Conservation (phyloP, 2,888 invertebrate species). For the Hoplodrina ambigua region DNA sequence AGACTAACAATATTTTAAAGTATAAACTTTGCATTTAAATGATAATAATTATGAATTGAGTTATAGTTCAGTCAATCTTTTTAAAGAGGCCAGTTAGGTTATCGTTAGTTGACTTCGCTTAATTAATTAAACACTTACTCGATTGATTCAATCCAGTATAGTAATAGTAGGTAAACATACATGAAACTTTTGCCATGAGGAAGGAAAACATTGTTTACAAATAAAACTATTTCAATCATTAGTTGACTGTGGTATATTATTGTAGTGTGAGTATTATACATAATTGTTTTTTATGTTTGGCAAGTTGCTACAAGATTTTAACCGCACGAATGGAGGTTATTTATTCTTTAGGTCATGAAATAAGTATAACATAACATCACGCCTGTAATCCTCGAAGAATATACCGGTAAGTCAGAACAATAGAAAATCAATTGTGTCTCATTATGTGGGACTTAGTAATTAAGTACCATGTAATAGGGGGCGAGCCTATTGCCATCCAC, state of each 20-base stretch:
- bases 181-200: constrained; percentile 35
- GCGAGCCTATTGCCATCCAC: too few relatives aligned
- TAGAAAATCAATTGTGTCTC: too few relatives aligned
- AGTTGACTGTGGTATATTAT: constrained; percentile 11
- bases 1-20: constrained; percentile 7
- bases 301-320: neutral
- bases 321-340: too few relatives aligned
- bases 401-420: too few relatives aligned
- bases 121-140: constrained; percentile 38
- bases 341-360: too few relatives aligned
- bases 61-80: constrained; percentile 38
- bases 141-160: constrained; percentile 28
- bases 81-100: constrained; percentile 47
- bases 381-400: too few relatives aligned
- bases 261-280: constrained; percentile 3
- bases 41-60: constrained; percentile 25
- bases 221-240: constrained; percentile 11
- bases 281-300: neutral
- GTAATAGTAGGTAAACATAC: constrained; percentile 6
- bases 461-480: too few relatives aligned
- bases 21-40: constrained; percentile 14
- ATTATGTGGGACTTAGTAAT: too few relatives aligned
- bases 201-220: constrained; percentile 45
- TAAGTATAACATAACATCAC: too few relatives aligned
- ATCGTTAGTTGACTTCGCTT: constrained; percentile 49